phyloP scores from a whole-genome alignment of 2,113 vertebrate genomes.

The Pandion haliaetus region DNA sequence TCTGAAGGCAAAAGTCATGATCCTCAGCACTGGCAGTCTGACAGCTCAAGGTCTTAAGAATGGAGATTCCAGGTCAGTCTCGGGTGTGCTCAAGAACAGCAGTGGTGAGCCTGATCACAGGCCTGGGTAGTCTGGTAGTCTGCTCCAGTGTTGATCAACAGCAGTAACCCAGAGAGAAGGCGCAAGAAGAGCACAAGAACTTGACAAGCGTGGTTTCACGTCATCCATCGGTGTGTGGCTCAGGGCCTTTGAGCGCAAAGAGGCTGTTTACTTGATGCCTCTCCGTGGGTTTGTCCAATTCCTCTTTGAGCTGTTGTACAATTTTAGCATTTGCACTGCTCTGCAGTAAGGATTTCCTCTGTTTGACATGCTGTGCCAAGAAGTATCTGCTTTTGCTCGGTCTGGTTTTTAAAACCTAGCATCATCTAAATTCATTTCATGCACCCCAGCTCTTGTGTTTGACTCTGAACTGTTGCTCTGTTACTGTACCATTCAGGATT shows the following conservation, averaged over 20 bases:
- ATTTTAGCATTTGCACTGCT: too few species aligned
- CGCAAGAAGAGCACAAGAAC: not conserved
- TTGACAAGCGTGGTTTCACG: rapidly evolving
- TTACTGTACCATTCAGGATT: too few species aligned
- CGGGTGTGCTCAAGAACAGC: not conserved
- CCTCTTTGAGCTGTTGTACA: not conserved
- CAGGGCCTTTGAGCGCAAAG: not conserved
- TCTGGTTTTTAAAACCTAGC: not conserved
- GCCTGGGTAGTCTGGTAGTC: not conserved
- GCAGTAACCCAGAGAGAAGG: not conserved
- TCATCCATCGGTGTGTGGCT: not conserved
- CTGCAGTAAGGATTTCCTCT: not conserved
- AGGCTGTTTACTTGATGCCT: not conserved
- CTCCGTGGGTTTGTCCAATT: not conserved
- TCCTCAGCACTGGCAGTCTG: not conserved
- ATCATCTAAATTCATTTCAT: not conserved
- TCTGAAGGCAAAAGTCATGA: not conserved
- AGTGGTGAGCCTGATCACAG: rapidly evolving
- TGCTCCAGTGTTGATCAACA: not conserved
- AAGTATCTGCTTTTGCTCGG: not conserved
- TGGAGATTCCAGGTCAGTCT: not conserved
- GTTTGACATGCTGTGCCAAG: too few species aligned
- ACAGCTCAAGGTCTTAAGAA: not conserved
- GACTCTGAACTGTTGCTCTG: not conserved
- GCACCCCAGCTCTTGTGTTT: not conserved